A percentile compares a stretch with the other conserved stretches of the same genome.
Conservation (phyloP, 2,888 invertebrate genomes). For the Lasioglossum zephyrum region DNA sequence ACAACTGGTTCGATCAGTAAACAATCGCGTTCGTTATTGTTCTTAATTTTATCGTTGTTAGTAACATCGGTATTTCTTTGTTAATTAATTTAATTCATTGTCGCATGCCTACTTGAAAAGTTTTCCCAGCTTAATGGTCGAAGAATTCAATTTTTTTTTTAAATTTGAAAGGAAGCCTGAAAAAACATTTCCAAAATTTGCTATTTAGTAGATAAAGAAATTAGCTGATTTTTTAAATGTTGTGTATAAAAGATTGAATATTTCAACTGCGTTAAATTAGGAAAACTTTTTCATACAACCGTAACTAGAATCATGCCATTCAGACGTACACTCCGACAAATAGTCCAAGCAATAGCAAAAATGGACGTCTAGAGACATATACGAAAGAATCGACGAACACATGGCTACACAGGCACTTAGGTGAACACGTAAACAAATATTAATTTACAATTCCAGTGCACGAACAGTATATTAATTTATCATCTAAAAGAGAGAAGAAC, state of each 20-base stretch:
- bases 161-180: background rate
- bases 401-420: slow-evolving; percentile 27
- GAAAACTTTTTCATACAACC: background rate
- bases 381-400: slow-evolving; percentile 22
- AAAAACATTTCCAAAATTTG: background rate
- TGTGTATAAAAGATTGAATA: background rate
- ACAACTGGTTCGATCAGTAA: slow-evolving; percentile 17
- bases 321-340: slow-evolving; percentile 8
- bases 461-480: background rate
- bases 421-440: slow-evolving; percentile 20
- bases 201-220: background rate
- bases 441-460: slow-evolving; percentile 23
- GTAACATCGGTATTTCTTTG: background rate
- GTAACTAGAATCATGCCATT: background rate
- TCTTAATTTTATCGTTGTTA: background rate
- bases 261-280: background rate
- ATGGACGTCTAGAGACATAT: background rate
- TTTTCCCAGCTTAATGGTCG: background rate
- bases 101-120: slow-evolving; percentile 9
- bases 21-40: background rate
- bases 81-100: background rate
- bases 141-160: background rate
- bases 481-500: slow-evolving; percentile 17
- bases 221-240: background rate
- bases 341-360: slow-evolving; percentile 21